These are phyloP conservation scores for Idaea straminata DNA, from an alignment of 2,888 invertebrate genomes.

Conservation along the genomic window DNA sequence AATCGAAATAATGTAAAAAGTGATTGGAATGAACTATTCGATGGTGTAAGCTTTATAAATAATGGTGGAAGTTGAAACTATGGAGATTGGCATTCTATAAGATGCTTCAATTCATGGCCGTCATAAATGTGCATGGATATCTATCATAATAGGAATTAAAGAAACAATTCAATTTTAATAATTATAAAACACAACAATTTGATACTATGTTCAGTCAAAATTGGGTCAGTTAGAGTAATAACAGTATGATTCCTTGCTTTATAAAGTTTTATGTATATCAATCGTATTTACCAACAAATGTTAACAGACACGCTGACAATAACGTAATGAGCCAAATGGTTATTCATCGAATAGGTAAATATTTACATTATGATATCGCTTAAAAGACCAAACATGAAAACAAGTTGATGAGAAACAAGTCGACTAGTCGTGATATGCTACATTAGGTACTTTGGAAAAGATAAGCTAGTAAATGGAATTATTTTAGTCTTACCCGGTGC, in stretches of 20 bases:
- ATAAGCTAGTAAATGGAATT: neutral
- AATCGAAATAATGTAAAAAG: constrained; percentile 59
- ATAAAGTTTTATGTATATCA: neutral
- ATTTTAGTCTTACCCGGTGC: constrained; percentile 38
- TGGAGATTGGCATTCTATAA: neutral
- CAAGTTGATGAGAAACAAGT: neutral
- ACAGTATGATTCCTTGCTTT: neutral
- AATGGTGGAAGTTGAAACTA: constrained; percentile 31
- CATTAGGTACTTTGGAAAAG: neutral
- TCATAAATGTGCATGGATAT: neutral
- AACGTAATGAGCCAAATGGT: neutral
- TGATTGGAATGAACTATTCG: constrained; percentile 46
- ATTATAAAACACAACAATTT: no score
- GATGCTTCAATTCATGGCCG: neutral
- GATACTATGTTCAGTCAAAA: neutral
- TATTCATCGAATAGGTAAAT: neutral
- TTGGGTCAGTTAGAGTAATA: neutral
- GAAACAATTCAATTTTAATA: neutral
- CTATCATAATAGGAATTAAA: neutral
- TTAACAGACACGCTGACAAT: neutral
- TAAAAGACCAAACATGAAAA: constrained; percentile 16
- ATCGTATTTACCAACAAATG: neutral
- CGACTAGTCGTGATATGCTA: neutral
- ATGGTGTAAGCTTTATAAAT: constrained; percentile 50
- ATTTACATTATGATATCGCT: constrained; percentile 19